A percentile compares a stretch with the other conserved stretches of the same genome.
phyloP scores from a whole-genome alignment of 2,797 vertebrate genomes.

The Pangasius djambal region DNA sequence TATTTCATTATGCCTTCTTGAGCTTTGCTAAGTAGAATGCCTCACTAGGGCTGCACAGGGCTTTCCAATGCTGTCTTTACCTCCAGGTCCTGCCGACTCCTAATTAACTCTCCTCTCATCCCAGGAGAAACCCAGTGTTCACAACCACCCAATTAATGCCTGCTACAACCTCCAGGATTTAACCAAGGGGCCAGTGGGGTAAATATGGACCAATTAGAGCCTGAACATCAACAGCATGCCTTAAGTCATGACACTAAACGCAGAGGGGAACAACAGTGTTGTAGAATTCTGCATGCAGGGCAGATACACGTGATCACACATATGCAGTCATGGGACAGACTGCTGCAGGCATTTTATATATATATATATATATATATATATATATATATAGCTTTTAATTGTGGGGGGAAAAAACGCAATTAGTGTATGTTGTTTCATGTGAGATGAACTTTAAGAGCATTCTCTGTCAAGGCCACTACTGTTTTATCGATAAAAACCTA shows the following conservation, averaged over 20 bases:
- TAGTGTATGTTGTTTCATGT: constrained; percentile 24
- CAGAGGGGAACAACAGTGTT: neutral
- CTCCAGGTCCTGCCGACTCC: constrained; percentile 36
- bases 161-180: constrained; percentile 31
- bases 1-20: constrained; percentile 49
- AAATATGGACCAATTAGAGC: constrained; percentile 52
- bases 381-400: neutral
- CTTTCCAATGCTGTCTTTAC: constrained; percentile 18
- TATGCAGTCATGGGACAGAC: neutral
- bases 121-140: constrained; percentile 31
- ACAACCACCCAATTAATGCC: constrained; percentile 38
- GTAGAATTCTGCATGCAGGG: neutral
- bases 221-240: constrained; percentile 33
- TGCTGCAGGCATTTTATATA: neutral
- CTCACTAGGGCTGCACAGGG: constrained; percentile 18
- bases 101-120: constrained; percentile 56
- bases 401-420: neutral
- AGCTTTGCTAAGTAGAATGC: constrained; percentile 31
- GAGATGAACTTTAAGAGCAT: constrained; percentile 31
- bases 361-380: no score
- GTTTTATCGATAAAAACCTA: neutral
- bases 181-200: constrained; percentile 41
- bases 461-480: neutral
- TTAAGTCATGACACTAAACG: constrained; percentile 22
- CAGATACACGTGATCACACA: neutral